Conservation (phyloP, 1,140 invertebrate species). For the Coelopa frigida region DNA sequence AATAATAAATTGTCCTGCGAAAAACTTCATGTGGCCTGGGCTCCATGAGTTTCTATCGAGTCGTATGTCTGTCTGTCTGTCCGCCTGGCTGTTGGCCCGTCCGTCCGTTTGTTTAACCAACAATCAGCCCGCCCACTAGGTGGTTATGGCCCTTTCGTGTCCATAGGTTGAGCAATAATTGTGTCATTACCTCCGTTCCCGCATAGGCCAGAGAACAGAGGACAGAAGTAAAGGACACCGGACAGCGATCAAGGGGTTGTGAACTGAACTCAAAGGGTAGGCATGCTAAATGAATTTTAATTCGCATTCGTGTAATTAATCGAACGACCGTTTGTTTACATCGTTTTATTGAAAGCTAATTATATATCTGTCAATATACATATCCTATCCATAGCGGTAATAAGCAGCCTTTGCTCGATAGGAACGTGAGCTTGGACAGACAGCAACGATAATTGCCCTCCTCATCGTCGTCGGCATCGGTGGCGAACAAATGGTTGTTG, state of each 20-base stretch:
- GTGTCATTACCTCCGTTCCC: background rate
- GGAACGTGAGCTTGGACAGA: too few relatives aligned
- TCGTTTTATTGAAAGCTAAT: background rate
- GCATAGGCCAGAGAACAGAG: background rate
- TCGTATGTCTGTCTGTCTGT: too few relatives aligned
- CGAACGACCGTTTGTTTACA: background rate
- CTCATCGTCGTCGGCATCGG: too few relatives aligned
- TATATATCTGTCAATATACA: too few relatives aligned
- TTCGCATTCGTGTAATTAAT: background rate
- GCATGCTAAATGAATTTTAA: slow-evolving; percentile 3
- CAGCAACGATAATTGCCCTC: too few relatives aligned
- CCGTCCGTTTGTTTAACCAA: slow-evolving; percentile 8
- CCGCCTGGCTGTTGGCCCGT: too few relatives aligned
- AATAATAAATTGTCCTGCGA: too few relatives aligned
- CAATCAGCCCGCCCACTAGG: background rate
- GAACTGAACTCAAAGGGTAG: background rate
- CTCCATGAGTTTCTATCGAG: too few relatives aligned
- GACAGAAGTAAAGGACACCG: background rate
- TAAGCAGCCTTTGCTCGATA: too few relatives aligned
- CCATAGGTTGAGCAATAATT: background rate
- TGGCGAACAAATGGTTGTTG: too few relatives aligned
- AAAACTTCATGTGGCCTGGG: slow-evolving; percentile 2
- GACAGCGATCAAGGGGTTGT: background rate
- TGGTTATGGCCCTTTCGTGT: background rate
- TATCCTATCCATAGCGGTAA: too few relatives aligned